Evolutionary conservation across 2,797 vertebrate species (phyloP).

Genomic region (Labroides dimidiatus): DNA sequence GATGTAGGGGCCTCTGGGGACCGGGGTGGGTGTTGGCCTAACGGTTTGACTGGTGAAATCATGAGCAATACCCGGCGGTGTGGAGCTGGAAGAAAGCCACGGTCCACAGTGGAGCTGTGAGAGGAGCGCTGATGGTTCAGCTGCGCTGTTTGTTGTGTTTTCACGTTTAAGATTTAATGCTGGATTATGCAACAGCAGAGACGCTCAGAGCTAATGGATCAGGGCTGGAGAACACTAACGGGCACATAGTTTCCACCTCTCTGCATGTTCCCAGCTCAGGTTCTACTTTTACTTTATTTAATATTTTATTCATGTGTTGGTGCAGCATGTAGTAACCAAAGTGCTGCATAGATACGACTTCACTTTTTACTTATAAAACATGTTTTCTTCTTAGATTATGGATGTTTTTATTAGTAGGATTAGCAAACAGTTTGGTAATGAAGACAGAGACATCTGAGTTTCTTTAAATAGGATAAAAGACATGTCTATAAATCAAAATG

Average conservation of each 20-base stretch:
- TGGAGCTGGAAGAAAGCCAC: conserved; percentile 58
- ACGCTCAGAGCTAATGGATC: conserved; percentile 33
- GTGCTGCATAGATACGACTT: too few species aligned
- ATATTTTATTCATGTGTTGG: too few species aligned
- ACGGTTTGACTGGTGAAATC: conserved; percentile 74
- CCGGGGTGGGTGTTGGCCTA: conserved; percentile 71
- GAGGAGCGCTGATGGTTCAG: conserved; percentile 25
- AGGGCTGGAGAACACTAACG: conserved; percentile 19
- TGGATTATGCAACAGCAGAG: conserved; percentile 56
- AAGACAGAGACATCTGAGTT: too few species aligned
- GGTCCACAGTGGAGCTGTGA: conserved; percentile 38
- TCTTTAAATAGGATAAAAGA: too few species aligned
- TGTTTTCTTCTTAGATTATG: too few species aligned
- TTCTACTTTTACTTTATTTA: not conserved
- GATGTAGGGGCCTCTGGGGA: conserved; percentile 72
- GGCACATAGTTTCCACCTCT: conserved; percentile 28
- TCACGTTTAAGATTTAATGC: conserved; percentile 51
- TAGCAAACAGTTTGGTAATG: too few species aligned
- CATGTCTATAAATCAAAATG: too few species aligned
- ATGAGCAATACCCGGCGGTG: conserved; percentile 59
- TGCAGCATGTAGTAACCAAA: too few species aligned
- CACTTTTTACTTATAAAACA: too few species aligned
- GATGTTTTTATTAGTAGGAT: too few species aligned
- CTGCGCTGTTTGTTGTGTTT: conserved; percentile 64
- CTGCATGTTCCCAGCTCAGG: not conserved